Percentiles rank a stretch among this genome's conserved stretches.
Conservation (phyloP, 2,888 invertebrate genomes). For the Philereme vetulata region DNA sequence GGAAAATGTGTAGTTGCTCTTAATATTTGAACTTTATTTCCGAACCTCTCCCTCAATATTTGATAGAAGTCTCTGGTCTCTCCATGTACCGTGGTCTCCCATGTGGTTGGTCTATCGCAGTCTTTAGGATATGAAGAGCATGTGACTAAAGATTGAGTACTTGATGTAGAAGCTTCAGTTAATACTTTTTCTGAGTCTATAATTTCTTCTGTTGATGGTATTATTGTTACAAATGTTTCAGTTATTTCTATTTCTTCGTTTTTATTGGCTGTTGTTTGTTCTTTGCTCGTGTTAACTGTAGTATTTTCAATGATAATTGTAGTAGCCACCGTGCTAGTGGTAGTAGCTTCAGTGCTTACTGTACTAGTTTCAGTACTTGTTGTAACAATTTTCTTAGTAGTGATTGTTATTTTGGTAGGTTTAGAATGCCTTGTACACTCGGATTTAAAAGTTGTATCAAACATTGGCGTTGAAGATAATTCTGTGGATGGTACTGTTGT, state of each 20-base stretch:
- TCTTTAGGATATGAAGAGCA: constrained; percentile 34
- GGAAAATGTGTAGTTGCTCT: constrained; percentile 61
- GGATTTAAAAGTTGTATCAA: not conserved
- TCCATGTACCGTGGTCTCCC: constrained; percentile 68
- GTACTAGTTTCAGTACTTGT: constrained; percentile 15
- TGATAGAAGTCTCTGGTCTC: constrained; percentile 70
- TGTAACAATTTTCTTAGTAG: constrained; percentile 27
- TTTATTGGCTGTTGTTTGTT: not conserved
- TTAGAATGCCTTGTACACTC: constrained; percentile 6
- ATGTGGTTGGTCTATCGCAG: constrained; percentile 61
- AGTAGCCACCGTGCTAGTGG: constrained; percentile 8
- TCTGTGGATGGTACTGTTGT: not conserved
- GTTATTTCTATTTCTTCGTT: not conserved
- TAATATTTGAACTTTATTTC: constrained; percentile 52
- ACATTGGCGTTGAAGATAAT: not conserved
- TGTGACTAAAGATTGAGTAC: constrained; percentile 22
- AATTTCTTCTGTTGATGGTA: not conserved
- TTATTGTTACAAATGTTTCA: no score
- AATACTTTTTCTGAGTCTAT: constrained; percentile 1
- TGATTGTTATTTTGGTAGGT: not conserved
- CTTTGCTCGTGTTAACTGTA: constrained; percentile 7
- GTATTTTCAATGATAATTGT: constrained; percentile 6
- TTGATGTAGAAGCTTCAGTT: constrained; percentile 3
- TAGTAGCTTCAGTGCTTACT: not conserved
- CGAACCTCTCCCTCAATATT: constrained; percentile 60